Evolutionary conservation across 1,140 invertebrate species (phyloP).

Genomic region (Dendroctonus ponderosae): DNA sequence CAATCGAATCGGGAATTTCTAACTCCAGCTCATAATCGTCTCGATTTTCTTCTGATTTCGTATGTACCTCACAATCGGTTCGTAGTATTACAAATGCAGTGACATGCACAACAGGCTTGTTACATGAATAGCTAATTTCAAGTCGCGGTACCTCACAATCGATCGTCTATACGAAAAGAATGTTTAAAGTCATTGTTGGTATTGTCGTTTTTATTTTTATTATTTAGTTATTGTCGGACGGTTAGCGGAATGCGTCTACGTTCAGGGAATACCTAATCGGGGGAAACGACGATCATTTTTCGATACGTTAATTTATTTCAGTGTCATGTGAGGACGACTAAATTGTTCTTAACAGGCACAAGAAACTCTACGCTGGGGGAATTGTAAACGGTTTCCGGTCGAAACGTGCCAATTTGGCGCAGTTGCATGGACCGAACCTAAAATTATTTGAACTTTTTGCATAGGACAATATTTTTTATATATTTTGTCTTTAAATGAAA

Average conservation of each 20-base stretch:
- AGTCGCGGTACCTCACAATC: constrained; percentile 22
- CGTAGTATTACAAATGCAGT: constrained; percentile 26
- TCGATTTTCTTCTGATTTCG: constrained; percentile 18
- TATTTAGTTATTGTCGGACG: constrained; percentile 22
- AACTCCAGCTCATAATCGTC: constrained; percentile 2
- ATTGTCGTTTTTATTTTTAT: constrained; percentile 18
- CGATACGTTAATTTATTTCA: constrained; percentile 8
- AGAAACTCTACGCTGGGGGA: too few species aligned
- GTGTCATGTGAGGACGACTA: too few species aligned
- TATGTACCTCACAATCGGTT: constrained; percentile 26
- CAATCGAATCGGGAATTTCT: too few species aligned
- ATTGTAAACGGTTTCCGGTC: too few species aligned
- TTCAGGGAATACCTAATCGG: constrained; percentile 21
- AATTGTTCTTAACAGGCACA: too few species aligned
- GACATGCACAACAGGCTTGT: constrained; percentile 30
- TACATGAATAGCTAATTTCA: constrained; percentile 29
- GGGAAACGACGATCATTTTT: constrained; percentile 15
- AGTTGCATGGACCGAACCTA: too few species aligned
- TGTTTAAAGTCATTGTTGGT: constrained; percentile 28
- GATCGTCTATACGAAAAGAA: constrained; percentile 26
- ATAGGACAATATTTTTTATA: too few species aligned
- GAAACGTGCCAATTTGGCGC: too few species aligned
- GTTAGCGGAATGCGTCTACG: constrained; percentile 9
- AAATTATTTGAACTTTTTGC: too few species aligned
- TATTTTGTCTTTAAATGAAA: too few species aligned